phyloP scores from a whole-genome alignment of 2,888 invertebrate genomes.

The Plusia festucae region DNA sequence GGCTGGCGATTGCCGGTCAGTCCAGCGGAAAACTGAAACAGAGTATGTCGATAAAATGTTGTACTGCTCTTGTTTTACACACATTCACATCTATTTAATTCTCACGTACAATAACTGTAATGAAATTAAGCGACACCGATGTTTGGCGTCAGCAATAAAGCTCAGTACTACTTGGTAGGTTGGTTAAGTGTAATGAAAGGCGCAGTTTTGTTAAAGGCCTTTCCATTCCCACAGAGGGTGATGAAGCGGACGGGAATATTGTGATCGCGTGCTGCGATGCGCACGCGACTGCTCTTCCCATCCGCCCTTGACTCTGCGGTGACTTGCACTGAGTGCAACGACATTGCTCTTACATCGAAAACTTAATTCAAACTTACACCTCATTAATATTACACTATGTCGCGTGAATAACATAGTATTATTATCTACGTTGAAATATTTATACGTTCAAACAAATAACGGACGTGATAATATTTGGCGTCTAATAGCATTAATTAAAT shows the following conservation, averaged over 20 bases:
- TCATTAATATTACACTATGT: conserved; percentile 47
- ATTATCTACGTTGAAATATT: conserved; percentile 34
- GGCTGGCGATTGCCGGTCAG: conserved; percentile 75
- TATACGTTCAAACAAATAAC: conserved; percentile 52
- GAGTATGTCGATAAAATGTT: conserved; percentile 68
- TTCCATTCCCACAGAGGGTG: conserved; percentile 56
- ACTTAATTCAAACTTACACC: conserved; percentile 42
- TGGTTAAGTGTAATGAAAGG: conserved; percentile 9
- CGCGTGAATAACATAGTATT: conserved; percentile 39
- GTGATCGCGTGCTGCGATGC: conserved; percentile 68
- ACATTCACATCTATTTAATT: conserved; percentile 34
- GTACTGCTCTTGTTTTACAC: conserved; percentile 25
- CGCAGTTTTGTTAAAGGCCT: conserved; percentile 37
- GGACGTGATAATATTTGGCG: conserved; percentile 67
- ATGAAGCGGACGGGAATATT: conserved; percentile 49
- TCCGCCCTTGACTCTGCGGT: conserved; percentile 79
- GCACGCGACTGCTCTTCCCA: conserved; percentile 69
- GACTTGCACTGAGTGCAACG: conserved; percentile 77
- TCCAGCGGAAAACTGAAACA: conserved; percentile 75
- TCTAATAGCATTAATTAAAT: conserved; percentile 73
- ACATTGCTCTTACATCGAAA: conserved; percentile 60
- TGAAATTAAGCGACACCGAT: background rate
- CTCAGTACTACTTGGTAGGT: too few species aligned
- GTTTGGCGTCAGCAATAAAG: background rate
- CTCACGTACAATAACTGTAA: background rate